These are phyloP conservation scores for Brotula barbata DNA, from an alignment of 2,797 vertebrate genomes.

Conservation along the genomic window DNA sequence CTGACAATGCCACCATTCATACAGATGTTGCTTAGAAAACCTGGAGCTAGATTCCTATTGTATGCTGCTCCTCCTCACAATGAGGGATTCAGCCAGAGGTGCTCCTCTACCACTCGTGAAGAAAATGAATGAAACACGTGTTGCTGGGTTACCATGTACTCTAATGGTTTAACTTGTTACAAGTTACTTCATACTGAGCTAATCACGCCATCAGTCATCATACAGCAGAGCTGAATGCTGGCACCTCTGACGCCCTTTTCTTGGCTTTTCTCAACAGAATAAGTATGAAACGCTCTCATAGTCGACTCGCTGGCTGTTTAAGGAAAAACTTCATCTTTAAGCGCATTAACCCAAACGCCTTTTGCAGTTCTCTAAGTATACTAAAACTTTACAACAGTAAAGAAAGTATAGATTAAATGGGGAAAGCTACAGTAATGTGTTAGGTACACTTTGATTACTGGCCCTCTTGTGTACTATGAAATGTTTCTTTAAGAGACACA, in stretches of 20 bases:
- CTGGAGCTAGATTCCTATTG: constrained; percentile 83
- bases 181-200: constrained; percentile 59
- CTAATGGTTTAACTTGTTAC: constrained; percentile 64
- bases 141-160: constrained; percentile 40
- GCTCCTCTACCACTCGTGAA: constrained; percentile 48
- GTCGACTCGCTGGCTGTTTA: constrained; percentile 22
- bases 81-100: constrained; percentile 82
- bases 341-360: constrained; percentile 28
- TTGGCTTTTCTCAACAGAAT: constrained; percentile 28
- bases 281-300: constrained; percentile 9
- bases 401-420: constrained; percentile 49
- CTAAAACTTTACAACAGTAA: constrained; percentile 31
- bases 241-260: constrained; percentile 38
- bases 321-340: constrained; percentile 27
- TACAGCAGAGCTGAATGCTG: constrained; percentile 29
- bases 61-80: constrained; percentile 60
- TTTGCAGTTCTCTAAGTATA: constrained; percentile 18
- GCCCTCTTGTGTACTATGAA: constrained; percentile 72
- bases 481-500: constrained; percentile 78
- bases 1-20: constrained; percentile 98
- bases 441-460: constrained; percentile 71
- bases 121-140: constrained; percentile 60
- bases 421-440: constrained; percentile 44
- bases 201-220: constrained; percentile 55
- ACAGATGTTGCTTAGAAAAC: constrained; percentile 89